Conservation (phyloP, 2,888 invertebrate genomes). For the Plebejus melissa region DNA sequence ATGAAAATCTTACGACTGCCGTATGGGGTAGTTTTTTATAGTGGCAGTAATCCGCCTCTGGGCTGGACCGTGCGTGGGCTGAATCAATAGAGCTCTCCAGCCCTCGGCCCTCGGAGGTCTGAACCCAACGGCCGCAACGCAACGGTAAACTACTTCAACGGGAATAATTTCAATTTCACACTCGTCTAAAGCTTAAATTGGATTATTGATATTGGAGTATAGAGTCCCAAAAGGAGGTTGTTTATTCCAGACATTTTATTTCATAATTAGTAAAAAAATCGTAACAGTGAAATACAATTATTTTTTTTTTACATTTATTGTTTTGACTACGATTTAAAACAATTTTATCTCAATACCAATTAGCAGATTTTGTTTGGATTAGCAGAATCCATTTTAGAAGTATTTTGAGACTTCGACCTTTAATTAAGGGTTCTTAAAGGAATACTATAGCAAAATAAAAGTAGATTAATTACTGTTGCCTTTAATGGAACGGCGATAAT, state of each 20-base stretch:
- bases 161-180: constrained; percentile 6
- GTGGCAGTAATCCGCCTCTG: too few species aligned
- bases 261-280: too few species aligned
- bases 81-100: not conserved
- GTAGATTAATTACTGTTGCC: not conserved
- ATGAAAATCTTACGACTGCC: too few species aligned
- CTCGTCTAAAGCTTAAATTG: not conserved
- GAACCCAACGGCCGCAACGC: not conserved
- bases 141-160: not conserved
- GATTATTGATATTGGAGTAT: too few species aligned
- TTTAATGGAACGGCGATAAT: not conserved
- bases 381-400: not conserved
- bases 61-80: constrained; percentile 3
- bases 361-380: not conserved
- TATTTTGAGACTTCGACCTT: not conserved
- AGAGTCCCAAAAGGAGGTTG: not conserved
- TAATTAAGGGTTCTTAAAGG: not conserved
- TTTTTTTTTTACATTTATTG: not conserved
- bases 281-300: not conserved
- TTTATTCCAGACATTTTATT: not conserved
- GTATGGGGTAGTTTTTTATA: too few species aligned
- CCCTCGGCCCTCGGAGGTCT: not conserved
- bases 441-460: not conserved
- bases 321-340: not conserved
- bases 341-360: not conserved